These are phyloP conservation scores for Stenodera caucasica DNA, from an alignment of 2,888 invertebrate species.

Conservation along the genomic window DNA sequence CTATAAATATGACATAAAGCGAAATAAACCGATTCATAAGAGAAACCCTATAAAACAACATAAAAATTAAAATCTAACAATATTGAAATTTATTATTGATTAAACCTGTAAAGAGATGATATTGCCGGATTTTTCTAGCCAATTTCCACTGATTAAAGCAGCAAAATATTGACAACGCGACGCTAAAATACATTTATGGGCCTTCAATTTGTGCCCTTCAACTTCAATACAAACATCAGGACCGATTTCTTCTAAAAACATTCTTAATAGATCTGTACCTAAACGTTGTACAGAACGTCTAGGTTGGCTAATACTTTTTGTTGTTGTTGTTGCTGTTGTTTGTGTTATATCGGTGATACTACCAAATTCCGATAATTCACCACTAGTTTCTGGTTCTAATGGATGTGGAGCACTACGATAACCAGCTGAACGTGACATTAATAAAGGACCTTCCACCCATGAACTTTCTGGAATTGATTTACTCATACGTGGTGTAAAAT, in stretches of 20 bases:
- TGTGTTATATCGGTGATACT: conserved; percentile 36
- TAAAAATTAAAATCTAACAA: background rate
- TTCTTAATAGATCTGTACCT: conserved; percentile 83
- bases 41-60: conserved; percentile 63
- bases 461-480: conserved; percentile 70
- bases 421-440: conserved; percentile 67
- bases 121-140: conserved; percentile 78
- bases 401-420: conserved; percentile 53
- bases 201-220: conserved; percentile 78
- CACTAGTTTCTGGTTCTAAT: conserved; percentile 47
- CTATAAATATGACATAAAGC: conserved; percentile 93
- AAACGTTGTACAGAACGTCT: conserved; percentile 60
- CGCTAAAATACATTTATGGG: conserved; percentile 89
- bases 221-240: conserved; percentile 87
- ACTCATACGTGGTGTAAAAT: conserved; percentile 63
- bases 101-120: conserved; percentile 84
- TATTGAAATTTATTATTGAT: background rate
- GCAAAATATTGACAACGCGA: conserved; percentile 93
- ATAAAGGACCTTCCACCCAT: conserved; percentile 65
- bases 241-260: conserved; percentile 90
- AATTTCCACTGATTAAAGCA: conserved; percentile 84
- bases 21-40: conserved; percentile 85
- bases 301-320: conserved; percentile 52
- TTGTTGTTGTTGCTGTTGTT: conserved; percentile 49
- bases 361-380: conserved; percentile 44